A percentile compares a stretch with the other conserved stretches of the same genome.
These are phyloP conservation scores for Choristoneura fumiferana DNA, from an alignment of 1,140 invertebrate genomes.

Conservation along the genomic window DNA sequence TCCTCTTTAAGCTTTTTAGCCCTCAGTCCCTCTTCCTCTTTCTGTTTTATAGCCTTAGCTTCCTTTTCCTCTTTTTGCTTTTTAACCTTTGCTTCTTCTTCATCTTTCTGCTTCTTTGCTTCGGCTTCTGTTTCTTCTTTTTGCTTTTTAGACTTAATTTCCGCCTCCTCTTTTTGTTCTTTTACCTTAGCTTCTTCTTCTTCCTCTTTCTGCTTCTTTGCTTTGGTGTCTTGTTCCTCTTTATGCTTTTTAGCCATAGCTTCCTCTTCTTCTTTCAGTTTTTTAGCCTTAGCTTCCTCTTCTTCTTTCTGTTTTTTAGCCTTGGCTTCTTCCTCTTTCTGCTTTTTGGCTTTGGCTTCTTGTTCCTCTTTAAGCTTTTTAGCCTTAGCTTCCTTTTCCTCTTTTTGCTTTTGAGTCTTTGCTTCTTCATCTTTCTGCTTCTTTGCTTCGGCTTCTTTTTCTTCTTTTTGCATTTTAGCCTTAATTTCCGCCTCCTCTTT, in stretches of 20 bases:
- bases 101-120: slow-evolving; percentile 29
- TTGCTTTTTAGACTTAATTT: slow-evolving; percentile 26
- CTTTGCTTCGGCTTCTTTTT: slow-evolving; percentile 24
- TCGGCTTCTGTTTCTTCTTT: slow-evolving; percentile 27
- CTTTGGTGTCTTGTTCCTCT: slow-evolving; percentile 21
- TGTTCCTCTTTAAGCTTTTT: slow-evolving; percentile 26
- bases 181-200: slow-evolving; percentile 25
- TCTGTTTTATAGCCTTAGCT: slow-evolving; percentile 28
- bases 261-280: slow-evolving; percentile 28
- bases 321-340: slow-evolving; percentile 29
- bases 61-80: slow-evolving; percentile 27
- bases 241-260: slow-evolving; percentile 27
- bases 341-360: slow-evolving; percentile 30
- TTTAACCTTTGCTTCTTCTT: slow-evolving; percentile 27
- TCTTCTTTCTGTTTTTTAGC: slow-evolving; percentile 27
- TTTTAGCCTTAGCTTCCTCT: slow-evolving; percentile 29
- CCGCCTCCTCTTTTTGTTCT: slow-evolving; percentile 31
- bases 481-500: slow-evolving; percentile 25
- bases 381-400: slow-evolving; percentile 30
- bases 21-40: slow-evolving; percentile 24
- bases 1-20: slow-evolving; percentile 20
- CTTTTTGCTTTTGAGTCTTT: slow-evolving; percentile 26
- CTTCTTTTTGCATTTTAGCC: slow-evolving; percentile 23
- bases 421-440: slow-evolving; percentile 30
- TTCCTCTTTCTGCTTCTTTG: slow-evolving; percentile 22